phyloP scores from a whole-genome alignment of 2,888 invertebrate species.

The Stenolophus ochropezus region DNA sequence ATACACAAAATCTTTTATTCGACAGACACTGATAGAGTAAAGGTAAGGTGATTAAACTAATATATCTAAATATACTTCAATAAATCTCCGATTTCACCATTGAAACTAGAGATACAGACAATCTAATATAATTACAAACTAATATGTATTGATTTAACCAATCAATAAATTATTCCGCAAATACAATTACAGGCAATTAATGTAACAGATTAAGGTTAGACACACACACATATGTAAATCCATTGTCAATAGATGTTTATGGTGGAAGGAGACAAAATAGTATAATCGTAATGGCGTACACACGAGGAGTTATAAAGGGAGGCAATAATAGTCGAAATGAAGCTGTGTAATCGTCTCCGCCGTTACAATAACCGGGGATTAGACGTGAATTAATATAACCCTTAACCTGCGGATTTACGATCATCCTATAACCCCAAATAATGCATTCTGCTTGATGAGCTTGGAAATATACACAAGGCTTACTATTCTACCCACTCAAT shows the following conservation, averaged over 20 bases:
- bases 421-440: conserved; percentile 33
- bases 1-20: no score
- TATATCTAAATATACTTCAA: not conserved
- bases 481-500: no score
- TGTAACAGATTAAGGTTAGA: not conserved
- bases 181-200: conserved; percentile 3
- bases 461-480: not conserved
- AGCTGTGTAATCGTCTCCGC: conserved; percentile 22
- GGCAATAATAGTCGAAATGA: conserved; percentile 29
- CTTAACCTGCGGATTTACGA: conserved; percentile 28
- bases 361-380: conserved; percentile 34
- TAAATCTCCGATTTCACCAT: not conserved
- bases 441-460: conserved; percentile 2
- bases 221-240: not conserved
- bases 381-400: conserved; percentile 28
- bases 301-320: conserved; percentile 32
- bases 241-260: conserved; percentile 1
- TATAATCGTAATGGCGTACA: conserved; percentile 5
- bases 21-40: no score
- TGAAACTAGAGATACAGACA: not conserved
- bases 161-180: not conserved
- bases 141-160: not conserved
- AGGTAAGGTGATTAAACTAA: not conserved
- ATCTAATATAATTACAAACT: not conserved
- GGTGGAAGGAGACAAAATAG: not conserved